Percentiles rank a stretch among this genome's conserved stretches.
Evolutionary conservation across 2,797 vertebrate genomes (phyloP).

Genomic region (Betta splendens): DNA sequence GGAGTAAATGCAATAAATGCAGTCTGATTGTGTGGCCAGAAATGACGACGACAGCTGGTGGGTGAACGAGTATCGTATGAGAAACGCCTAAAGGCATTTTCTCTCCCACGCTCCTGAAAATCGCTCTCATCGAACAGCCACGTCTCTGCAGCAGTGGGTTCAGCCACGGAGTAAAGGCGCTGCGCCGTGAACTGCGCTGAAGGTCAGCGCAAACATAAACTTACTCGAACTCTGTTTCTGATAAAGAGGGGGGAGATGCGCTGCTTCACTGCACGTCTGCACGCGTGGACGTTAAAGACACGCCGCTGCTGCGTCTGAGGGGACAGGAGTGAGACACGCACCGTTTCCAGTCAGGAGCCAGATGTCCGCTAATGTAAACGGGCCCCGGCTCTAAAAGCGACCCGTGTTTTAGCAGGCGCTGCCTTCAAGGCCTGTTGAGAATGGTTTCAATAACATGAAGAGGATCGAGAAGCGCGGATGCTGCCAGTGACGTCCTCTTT

Average conservation of each 20-base stretch:
- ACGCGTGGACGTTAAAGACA: too few species aligned
- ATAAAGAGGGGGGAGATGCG: too few species aligned
- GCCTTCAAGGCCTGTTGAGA: not conserved
- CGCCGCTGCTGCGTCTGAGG: too few species aligned
- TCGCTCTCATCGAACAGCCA: not conserved
- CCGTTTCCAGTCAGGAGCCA: not conserved
- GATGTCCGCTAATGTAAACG: not conserved
- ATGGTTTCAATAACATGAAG: not conserved
- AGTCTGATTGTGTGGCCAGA: not conserved
- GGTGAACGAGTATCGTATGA: constrained; percentile 3
- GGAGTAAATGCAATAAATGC: too few species aligned
- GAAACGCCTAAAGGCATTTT: not conserved
- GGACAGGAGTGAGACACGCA: too few species aligned
- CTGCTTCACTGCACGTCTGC: too few species aligned
- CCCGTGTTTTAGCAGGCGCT: not conserved
- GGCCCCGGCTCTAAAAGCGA: not conserved
- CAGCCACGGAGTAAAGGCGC: constrained; percentile 6
- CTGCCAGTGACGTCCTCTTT: not conserved
- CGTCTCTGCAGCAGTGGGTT: constrained; percentile 6
- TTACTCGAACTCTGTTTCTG: constrained; percentile 15
- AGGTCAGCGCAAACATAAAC: constrained; percentile 12
- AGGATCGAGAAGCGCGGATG: not conserved
- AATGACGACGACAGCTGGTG: not conserved
- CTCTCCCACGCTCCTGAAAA: not conserved
- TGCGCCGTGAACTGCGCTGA: not conserved